Percentiles rank a stretch among this genome's conserved stretches.
Conservation (phyloP, 2,888 invertebrate genomes). For the Scaptomyza polygonia region DNA sequence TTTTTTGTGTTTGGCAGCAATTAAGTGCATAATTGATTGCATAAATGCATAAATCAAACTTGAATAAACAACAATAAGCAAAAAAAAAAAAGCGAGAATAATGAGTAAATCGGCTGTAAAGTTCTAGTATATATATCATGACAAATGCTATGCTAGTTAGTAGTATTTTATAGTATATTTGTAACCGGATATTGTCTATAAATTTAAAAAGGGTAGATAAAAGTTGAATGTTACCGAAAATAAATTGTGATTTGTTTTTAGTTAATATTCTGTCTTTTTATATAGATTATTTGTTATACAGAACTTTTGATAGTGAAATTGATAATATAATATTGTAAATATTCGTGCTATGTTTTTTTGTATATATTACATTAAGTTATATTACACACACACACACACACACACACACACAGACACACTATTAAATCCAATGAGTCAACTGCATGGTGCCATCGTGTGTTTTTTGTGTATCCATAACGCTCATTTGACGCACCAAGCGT, state of each 20-base stretch:
- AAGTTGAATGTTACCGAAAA: too few relatives aligned
- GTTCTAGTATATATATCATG: conserved; percentile 7
- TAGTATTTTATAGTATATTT: conserved; percentile 15
- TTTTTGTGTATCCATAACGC: conserved; percentile 92
- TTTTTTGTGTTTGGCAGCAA: conserved; percentile 66
- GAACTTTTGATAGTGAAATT: background rate
- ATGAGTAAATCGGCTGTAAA: conserved; percentile 18
- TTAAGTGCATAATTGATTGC: conserved; percentile 74
- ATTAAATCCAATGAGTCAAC: conserved; percentile 93
- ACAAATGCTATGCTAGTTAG: conserved; percentile 7
- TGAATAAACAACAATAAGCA: conserved; percentile 32
- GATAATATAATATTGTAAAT: background rate
- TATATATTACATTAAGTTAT: background rate
- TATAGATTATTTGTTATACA: conserved; percentile 1
- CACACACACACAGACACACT: background rate
- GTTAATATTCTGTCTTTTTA: background rate
- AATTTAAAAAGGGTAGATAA: background rate
- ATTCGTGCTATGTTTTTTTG: conserved; percentile 7
- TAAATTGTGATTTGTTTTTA: too few relatives aligned
- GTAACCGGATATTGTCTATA: conserved; percentile 55
- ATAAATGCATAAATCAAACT: conserved; percentile 71
- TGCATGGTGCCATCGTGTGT: conserved; percentile 92
- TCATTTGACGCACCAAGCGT: conserved; percentile 90
- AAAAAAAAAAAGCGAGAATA: conserved; percentile 32
- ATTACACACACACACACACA: too few relatives aligned